These are phyloP conservation scores for Zosterops pallidus DNA, from an alignment of 2,113 vertebrate species.

Conservation along the genomic window DNA sequence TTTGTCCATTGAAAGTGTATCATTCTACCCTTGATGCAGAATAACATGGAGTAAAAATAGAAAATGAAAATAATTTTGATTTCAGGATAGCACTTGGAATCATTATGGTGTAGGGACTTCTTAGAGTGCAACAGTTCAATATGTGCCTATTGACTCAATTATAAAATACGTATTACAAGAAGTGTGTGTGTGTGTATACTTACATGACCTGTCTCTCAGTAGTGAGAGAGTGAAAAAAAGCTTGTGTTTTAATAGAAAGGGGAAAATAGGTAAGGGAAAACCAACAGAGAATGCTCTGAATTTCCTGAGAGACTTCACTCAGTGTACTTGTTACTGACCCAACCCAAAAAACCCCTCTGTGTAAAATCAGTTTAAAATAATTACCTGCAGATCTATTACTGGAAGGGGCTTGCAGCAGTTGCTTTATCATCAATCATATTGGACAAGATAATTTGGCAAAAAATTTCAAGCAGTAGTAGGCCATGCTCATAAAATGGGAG, in stretches of 20 bases:
- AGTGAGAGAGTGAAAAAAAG: accelerated
- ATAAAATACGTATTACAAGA: neutral
- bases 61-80: neutral
- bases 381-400: neutral
- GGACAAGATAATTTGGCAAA: neutral
- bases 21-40: neutral
- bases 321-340: neutral
- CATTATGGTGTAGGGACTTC: neutral
- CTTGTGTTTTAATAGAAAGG: neutral
- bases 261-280: neutral
- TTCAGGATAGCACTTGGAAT: neutral
- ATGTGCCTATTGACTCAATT: neutral
- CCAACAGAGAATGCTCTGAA: neutral
- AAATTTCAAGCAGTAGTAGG: neutral
- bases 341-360: accelerated
- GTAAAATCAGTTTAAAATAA: neutral
- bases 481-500: accelerated
- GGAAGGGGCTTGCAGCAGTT: neutral
- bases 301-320: neutral
- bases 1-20: neutral
- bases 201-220: neutral
- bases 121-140: neutral
- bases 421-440: neutral
- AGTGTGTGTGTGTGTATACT: neutral
- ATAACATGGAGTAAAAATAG: neutral